Base-by-base conservation (phyloP, 2,113 vertebrate genomes). In the Marcusenius ussheri region DNA sequence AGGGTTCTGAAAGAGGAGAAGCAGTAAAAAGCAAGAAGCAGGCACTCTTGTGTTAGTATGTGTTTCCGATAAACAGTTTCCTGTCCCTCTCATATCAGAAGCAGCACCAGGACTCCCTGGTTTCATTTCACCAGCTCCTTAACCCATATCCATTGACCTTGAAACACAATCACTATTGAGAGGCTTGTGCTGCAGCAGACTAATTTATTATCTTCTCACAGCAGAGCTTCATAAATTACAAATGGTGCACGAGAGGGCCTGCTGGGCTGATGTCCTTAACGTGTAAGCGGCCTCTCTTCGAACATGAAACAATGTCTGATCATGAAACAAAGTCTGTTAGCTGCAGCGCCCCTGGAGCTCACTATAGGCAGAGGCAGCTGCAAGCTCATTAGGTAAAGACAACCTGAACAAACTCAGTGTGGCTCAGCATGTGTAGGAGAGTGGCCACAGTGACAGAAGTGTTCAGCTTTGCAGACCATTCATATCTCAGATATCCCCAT, bases 221-320 rank as follows among this genome's bases (percentile, higher is more conserved):
- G 45, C 83, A 85, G 46, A 27, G 83, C 24, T 85, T 84, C 8
- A 85, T 49, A 85, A 85, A 85, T 47, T 85, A 85, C 24, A 85
- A 85, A 85, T 24, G 42, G 10, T 24, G 46, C 46, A 49, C 8
- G 83, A 42, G 45, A 39, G 24, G 42, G 24, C 21, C 45, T 49
- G 21, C 83, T 45, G 45, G 83, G 46, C 83, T 27, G 11, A 45
- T 80, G 83, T 24, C 42, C n/a, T 47, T 49, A 85, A 47, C 9
- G 21, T 11, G 46, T 21, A 49, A 84, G 21, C 1, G 35, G 83
- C 42, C 46, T 49, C 17, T 84, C 83, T 46, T 35, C 45, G 1
- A 46, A 27, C 45, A 46, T 10, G 8, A 84, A 84, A 46, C 83
- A 84, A 27, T 77, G 13, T 77, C 13, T 77, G 62, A 42, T 77